phyloP scores from a whole-genome alignment of 35 echinoderm and acorn worm species.

The Patiria miniata region DNA sequence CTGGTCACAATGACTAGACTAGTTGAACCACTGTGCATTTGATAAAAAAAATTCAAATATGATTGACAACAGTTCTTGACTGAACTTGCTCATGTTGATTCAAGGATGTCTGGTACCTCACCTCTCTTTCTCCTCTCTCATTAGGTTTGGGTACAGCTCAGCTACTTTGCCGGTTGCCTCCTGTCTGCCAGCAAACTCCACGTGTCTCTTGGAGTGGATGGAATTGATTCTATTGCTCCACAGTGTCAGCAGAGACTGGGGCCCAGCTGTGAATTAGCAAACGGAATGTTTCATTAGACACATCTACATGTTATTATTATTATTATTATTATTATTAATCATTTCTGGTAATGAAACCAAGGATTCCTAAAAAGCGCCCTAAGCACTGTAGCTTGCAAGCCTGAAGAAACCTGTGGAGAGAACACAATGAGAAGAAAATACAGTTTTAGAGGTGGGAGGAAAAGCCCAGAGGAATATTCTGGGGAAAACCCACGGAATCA shows the following conservation, averaged over 20 bases:
- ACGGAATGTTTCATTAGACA: not conserved
- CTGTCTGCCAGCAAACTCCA: slow-evolving; percentile 70
- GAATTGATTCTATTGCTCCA: slow-evolving; percentile 68
- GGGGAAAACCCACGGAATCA: too few relatives aligned
- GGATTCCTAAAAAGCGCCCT: too few relatives aligned
- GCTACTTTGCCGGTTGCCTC: slow-evolving; percentile 58
- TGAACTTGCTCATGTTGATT: not conserved
- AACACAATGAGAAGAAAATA: too few relatives aligned
- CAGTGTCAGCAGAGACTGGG: slow-evolving; percentile 64
- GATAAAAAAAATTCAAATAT: too few relatives aligned
- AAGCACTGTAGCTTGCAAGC: too few relatives aligned
- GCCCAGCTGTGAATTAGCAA: slow-evolving; percentile 28
- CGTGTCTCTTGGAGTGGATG: slow-evolving; percentile 68
- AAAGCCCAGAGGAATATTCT: too few relatives aligned
- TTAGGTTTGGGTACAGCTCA: slow-evolving; percentile 61
- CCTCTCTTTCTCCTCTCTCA: slow-evolving; percentile 44
- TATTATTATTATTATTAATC: too few relatives aligned
- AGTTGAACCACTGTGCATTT: too few relatives aligned
- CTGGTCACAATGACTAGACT: too few relatives aligned
- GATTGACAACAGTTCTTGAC: not conserved
- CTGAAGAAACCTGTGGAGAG: too few relatives aligned
- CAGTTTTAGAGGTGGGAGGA: too few relatives aligned
- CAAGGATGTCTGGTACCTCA: not conserved
- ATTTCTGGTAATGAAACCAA: too few relatives aligned
- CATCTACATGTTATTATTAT: not conserved